Percentiles rank a stretch among this genome's conserved stretches.
These are phyloP conservation scores for Amiota communis DNA, from an alignment of 2,888 invertebrate species.

Conservation along the genomic window DNA sequence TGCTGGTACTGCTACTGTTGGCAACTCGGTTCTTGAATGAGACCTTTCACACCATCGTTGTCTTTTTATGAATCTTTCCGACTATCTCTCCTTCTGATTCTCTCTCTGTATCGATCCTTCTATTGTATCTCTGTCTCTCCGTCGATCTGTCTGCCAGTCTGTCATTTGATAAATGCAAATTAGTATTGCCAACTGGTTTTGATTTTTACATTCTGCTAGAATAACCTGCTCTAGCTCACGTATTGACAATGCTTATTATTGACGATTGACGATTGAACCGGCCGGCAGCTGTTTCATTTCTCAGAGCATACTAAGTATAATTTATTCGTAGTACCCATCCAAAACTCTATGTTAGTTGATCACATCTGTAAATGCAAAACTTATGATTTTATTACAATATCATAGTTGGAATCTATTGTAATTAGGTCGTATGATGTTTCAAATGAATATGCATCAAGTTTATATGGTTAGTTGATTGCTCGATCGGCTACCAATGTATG, in stretches of 20 bases:
- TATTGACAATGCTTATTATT: neutral
- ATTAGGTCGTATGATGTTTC: neutral
- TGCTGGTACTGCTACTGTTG: neutral
- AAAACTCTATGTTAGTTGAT: neutral
- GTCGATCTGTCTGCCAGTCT: constrained; percentile 40
- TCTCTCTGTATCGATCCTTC: neutral
- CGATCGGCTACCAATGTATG: constrained; percentile 41
- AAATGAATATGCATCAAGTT: constrained; percentile 13
- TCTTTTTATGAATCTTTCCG: no score
- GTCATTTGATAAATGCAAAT: constrained; percentile 57
- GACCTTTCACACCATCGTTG: no score
- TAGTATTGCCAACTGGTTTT: constrained; percentile 57
- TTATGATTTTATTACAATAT: no score
- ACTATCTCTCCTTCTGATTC: neutral
- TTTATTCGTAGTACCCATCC: constrained; percentile 8
- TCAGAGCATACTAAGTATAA: neutral
- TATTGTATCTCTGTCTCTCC: neutral
- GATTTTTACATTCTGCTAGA: constrained; percentile 49
- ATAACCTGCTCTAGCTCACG: constrained; percentile 19
- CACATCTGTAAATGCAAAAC: no score
- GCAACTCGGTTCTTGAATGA: no score
- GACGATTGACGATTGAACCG: constrained; percentile 1
- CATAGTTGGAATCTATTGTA: no score
- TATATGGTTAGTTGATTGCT: neutral
- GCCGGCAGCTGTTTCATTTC: constrained; percentile 13